Evolutionary conservation across 2,888 invertebrate genomes (phyloP).

Genomic region (Tipula helvola): DNA sequence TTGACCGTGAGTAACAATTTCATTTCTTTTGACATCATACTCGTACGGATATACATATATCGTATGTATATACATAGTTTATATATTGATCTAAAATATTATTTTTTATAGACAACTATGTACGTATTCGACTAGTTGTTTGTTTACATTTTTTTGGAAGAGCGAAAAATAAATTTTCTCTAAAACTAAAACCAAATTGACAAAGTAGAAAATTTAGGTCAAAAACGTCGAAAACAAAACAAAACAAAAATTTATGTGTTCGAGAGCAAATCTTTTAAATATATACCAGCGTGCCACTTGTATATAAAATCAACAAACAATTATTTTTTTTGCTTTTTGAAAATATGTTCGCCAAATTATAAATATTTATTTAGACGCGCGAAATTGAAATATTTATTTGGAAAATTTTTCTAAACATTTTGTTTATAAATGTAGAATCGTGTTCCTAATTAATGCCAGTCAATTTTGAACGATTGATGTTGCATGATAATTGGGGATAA

Average conservation of each 20-base stretch:
- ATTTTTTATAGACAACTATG: no score
- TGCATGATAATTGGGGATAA: not conserved
- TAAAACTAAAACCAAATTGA: not conserved
- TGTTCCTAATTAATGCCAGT: not conserved
- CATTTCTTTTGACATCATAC: not conserved
- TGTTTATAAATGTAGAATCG: not conserved
- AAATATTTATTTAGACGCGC: not conserved
- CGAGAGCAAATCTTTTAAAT: not conserved
- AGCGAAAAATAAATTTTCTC: not conserved
- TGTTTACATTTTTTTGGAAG: not conserved
- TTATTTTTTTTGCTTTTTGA: not conserved
- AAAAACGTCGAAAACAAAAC: not conserved
- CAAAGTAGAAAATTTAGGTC: not conserved
- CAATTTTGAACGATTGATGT: not conserved
- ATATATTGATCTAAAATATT: not conserved
- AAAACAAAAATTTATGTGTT: not conserved
- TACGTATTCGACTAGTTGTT: not conserved
- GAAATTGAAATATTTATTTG: not conserved
- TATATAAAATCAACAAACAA: not conserved
- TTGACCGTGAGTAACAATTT: not conserved
- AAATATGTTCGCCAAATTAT: not conserved
- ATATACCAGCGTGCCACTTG: not conserved
- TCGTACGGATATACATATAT: not conserved
- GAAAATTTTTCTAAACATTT: not conserved
- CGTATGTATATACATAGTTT: not conserved